These are phyloP conservation scores for Bombus terrestris DNA, from an alignment of 1,140 invertebrate genomes.

Conservation along the genomic window DNA sequence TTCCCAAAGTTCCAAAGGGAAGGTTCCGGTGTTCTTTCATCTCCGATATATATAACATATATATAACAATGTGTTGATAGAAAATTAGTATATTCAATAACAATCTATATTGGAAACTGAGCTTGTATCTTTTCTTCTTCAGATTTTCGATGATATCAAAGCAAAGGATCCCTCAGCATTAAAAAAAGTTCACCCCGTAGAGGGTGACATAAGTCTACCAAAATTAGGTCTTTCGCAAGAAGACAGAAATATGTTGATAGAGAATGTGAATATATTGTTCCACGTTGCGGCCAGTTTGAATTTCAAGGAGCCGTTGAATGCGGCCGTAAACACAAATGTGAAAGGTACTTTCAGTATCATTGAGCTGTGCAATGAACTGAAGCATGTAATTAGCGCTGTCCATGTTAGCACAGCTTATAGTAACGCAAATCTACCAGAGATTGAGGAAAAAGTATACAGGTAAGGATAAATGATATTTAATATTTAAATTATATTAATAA, in stretches of 20 bases:
- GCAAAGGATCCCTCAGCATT: slow-evolving; percentile 86
- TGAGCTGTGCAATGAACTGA: slow-evolving; percentile 85
- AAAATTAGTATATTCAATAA: too few relatives aligned
- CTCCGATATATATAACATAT: too few relatives aligned
- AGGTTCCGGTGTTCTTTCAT: too few relatives aligned
- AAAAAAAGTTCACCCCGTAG: slow-evolving; percentile 90
- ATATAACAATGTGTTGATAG: too few relatives aligned
- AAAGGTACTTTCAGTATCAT: slow-evolving; percentile 87
- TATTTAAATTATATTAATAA: not conserved
- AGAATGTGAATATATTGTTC: slow-evolving; percentile 94
- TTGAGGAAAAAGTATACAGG: slow-evolving; percentile 89
- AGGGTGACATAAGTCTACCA: slow-evolving; percentile 87
- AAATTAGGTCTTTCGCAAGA: slow-evolving; percentile 86
- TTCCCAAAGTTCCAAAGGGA: too few relatives aligned
- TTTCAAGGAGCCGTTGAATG: slow-evolving; percentile 88
- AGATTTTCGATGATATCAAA: slow-evolving; percentile 89
- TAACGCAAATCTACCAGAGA: slow-evolving; percentile 88
- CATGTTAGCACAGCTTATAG: slow-evolving; percentile 82
- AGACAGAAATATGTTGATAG: slow-evolving; percentile 84
- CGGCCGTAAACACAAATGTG: slow-evolving; percentile 88
- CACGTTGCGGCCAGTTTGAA: slow-evolving; percentile 95
- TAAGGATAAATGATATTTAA: slow-evolving; percentile 40
- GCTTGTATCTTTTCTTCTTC: slow-evolving; percentile 52
- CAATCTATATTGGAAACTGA: too few relatives aligned
- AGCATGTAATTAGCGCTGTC: slow-evolving; percentile 94